phyloP scores from a whole-genome alignment of 2,888 invertebrate genomes.

The Calameuta filiformis region DNA sequence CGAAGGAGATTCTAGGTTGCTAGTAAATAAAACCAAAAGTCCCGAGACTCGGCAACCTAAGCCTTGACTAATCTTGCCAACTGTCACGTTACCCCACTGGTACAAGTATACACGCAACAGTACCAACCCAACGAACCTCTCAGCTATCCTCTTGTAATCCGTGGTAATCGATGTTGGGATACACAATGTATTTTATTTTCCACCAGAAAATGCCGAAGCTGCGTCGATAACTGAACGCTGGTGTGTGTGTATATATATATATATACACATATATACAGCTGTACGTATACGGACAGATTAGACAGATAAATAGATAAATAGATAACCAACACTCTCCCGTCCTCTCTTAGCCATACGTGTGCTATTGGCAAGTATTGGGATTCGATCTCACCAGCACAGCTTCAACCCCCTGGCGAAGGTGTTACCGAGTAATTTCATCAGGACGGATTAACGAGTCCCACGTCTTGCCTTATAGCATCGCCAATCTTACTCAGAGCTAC shows the following conservation, averaged over 20 bases:
- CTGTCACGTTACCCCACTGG: background rate
- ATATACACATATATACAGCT: background rate
- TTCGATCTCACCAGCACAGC: background rate
- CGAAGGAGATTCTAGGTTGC: background rate
- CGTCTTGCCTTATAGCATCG: background rate
- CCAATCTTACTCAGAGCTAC: background rate
- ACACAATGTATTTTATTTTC: slow-evolving; percentile 8
- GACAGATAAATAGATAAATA: background rate
- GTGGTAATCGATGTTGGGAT: slow-evolving; percentile 1
- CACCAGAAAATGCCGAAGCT: background rate
- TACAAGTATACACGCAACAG: slow-evolving; percentile 2
- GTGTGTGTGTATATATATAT: no score
- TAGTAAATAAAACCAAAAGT: background rate
- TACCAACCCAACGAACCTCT: slow-evolving; percentile 3
- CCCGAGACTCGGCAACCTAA: background rate
- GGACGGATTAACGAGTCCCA: slow-evolving; percentile 8
- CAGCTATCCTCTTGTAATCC: slow-evolving; percentile 10
- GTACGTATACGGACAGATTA: background rate
- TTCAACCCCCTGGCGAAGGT: background rate
- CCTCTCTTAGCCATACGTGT: background rate
- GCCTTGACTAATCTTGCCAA: background rate
- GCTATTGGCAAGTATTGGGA: background rate
- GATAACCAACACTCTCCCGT: background rate
- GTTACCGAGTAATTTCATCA: slow-evolving; percentile 6
- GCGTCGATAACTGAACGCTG: background rate